Conservation (phyloP, 2,113 vertebrate genomes). For the Dinomys branickii region DNA sequence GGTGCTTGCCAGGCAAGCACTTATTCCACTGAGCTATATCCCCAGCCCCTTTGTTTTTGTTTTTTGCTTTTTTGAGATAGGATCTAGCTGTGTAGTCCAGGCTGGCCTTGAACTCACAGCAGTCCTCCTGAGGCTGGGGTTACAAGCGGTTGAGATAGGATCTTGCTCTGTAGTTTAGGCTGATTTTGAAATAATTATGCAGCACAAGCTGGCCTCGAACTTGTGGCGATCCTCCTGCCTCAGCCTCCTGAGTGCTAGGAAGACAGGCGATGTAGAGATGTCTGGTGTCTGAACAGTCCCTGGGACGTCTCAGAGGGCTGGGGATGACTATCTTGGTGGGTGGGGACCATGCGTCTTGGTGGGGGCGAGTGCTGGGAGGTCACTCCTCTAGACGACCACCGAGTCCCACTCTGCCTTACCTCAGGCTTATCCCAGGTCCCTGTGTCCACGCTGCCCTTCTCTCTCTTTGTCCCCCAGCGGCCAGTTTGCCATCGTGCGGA, state of each 20-base stretch:
- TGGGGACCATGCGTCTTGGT: background rate
- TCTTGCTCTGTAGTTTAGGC: background rate
- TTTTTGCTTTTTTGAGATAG: background rate
- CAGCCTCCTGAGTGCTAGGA: background rate
- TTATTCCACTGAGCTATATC: too few species aligned
- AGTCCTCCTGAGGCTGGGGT: too few species aligned
- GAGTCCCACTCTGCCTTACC: background rate
- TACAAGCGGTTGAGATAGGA: background rate
- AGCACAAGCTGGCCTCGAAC: background rate
- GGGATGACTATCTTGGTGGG: background rate
- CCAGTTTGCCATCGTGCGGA: slow-evolving; percentile 97
- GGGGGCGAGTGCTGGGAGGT: background rate
- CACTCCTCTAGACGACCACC: background rate
- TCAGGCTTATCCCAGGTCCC: background rate
- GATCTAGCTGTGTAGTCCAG: background rate
- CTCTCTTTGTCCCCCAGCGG: slow-evolving; percentile 84
- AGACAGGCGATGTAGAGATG: background rate
- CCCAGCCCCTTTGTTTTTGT: too few species aligned
- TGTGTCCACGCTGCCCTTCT: background rate
- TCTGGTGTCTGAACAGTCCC: background rate
- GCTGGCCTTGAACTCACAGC: background rate
- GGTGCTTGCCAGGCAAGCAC: too few species aligned
- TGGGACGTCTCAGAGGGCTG: background rate
- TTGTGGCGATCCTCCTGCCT: background rate
- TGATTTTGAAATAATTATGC: background rate